Evolutionary conservation across 2,888 invertebrate species (phyloP).

Genomic region (Timema cristinae): DNA sequence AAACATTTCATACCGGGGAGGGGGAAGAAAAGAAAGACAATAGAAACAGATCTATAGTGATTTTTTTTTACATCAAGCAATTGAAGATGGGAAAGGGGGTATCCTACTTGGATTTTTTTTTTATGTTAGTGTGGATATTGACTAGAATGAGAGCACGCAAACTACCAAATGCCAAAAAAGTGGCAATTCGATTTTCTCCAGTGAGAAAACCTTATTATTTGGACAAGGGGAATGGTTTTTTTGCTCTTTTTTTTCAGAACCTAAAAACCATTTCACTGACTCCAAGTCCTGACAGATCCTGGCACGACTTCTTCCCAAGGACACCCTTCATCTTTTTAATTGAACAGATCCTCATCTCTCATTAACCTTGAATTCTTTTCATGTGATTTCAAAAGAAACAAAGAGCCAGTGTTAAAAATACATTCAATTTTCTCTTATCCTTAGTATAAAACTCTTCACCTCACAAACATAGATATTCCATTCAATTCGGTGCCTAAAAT

Average conservation of each 20-base stretch:
- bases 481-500: too few species aligned
- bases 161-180: slow-evolving; percentile 37
- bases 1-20: slow-evolving; percentile 27
- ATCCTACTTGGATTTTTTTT: too few species aligned
- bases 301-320: slow-evolving; percentile 25
- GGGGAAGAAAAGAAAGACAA: slow-evolving; percentile 29
- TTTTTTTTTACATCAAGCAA: slow-evolving; percentile 40
- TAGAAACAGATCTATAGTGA: slow-evolving; percentile 27
- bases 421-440: too few species aligned
- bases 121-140: slow-evolving; percentile 29
- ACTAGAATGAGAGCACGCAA: slow-evolving; percentile 36
- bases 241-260: background rate
- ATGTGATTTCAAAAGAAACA: too few species aligned
- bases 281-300: slow-evolving; percentile 26
- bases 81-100: slow-evolving; percentile 17
- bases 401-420: too few species aligned
- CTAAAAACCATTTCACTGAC: background rate
- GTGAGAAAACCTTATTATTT: slow-evolving; percentile 9
- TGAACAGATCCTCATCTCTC: too few species aligned
- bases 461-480: too few species aligned
- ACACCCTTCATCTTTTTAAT: slow-evolving; percentile 4
- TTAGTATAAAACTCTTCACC: too few species aligned
- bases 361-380: too few species aligned
- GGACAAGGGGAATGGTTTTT: slow-evolving; percentile 4
- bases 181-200: slow-evolving; percentile 14